These are phyloP conservation scores for Ficedula albicollis DNA, from an alignment of 2,797 vertebrate species.

Conservation along the genomic window DNA sequence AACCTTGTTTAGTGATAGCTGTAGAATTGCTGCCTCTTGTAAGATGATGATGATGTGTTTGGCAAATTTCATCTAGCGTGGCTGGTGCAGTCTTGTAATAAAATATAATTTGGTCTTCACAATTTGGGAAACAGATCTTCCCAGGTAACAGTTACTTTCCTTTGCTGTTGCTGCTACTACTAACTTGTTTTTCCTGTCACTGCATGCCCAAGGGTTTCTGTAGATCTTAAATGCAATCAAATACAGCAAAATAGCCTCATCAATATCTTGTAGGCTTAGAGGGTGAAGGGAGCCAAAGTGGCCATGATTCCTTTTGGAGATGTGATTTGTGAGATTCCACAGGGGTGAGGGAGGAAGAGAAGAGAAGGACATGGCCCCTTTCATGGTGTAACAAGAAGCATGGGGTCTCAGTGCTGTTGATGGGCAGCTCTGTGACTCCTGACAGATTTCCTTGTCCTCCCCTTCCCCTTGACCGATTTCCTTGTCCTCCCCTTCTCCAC, in stretches of 20 bases:
- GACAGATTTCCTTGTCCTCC: not conserved
- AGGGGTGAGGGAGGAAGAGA: not conserved
- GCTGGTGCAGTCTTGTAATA: not conserved
- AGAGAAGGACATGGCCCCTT: not conserved
- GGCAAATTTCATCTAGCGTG: not conserved
- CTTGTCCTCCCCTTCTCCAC: not conserved
- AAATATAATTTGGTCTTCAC: not conserved
- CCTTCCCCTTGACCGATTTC: not conserved
- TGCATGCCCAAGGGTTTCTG: not conserved
- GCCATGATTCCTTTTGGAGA: not conserved
- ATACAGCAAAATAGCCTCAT: not conserved
- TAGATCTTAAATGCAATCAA: not conserved
- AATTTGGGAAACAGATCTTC: not conserved
- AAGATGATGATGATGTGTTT: not conserved
- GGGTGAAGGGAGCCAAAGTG: not conserved
- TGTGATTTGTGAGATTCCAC: not conserved
- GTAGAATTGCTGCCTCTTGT: not conserved
- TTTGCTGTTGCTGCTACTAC: not conserved
- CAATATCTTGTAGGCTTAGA: not conserved
- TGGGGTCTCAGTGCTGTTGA: not conserved
- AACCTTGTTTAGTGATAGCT: not conserved
- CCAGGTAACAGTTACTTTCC: not conserved
- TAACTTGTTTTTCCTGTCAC: not conserved
- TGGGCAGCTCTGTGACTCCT: not conserved
- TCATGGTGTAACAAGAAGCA: not conserved